Evolutionary conservation across 2,797 vertebrate species (phyloP).

Genomic region (Helarctos malayanus): DNA sequence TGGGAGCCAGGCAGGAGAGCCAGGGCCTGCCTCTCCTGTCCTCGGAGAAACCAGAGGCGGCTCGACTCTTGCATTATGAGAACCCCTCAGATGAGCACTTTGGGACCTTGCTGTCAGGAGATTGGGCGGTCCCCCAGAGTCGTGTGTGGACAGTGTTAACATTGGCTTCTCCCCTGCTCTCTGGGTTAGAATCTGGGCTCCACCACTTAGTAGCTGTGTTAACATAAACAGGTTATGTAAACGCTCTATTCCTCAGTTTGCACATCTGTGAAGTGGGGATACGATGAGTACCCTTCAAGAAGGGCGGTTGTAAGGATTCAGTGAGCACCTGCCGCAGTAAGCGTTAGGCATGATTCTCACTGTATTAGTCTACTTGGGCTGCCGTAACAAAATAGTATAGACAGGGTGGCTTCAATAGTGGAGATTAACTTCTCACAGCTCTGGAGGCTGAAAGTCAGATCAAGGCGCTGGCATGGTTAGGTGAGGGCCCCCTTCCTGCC

Average conservation of each 20-base stretch:
- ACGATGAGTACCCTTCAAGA: not conserved
- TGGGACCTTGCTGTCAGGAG: not conserved
- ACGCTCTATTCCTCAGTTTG: not conserved
- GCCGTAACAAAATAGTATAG: not conserved
- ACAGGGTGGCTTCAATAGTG: not conserved
- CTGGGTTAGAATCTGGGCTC: not conserved
- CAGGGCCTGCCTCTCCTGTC: not conserved
- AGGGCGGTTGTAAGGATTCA: not conserved
- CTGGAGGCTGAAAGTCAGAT: not conserved
- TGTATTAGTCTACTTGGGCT: not conserved
- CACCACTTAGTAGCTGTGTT: not conserved
- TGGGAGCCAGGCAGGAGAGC: not conserved
- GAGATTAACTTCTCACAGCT: not conserved
- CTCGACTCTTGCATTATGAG: not conserved
- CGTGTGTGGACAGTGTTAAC: accelerated
- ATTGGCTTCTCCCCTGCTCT: not conserved
- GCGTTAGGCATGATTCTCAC: accelerated
- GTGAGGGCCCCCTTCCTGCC: not conserved
- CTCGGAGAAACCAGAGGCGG: not conserved
- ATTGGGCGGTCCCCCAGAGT: not conserved
- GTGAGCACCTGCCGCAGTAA: not conserved
- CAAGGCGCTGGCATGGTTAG: not conserved
- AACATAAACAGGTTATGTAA: not conserved
- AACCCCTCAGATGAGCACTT: not conserved
- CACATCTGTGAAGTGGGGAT: not conserved